phyloP scores from a whole-genome alignment of 2,113 vertebrate genomes.

The Micronycteris hirsuta region DNA sequence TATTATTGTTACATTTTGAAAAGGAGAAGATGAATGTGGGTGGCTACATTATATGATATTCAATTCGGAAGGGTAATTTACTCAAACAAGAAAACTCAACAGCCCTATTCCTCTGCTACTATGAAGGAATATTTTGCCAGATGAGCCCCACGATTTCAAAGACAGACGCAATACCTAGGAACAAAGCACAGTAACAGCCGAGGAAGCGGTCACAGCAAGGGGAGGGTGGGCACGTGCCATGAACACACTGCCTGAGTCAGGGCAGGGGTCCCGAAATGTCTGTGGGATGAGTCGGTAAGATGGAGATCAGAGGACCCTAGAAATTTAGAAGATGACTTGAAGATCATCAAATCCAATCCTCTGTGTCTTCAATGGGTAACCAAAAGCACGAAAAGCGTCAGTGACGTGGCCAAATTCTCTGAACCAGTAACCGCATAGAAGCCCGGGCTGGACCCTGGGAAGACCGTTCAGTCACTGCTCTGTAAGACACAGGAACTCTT shows the following conservation, averaged over 20 bases:
- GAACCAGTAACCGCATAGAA: neutral
- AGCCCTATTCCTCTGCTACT: neutral
- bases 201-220: neutral
- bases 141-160: neutral
- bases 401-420: neutral
- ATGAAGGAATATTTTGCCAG: neutral
- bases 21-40: neutral
- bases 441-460: neutral
- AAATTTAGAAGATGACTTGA: neutral
- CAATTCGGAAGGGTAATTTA: neutral
- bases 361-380: neutral
- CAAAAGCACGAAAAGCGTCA: neutral
- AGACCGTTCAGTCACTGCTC: neutral
- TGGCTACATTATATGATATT: neutral
- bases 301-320: neutral
- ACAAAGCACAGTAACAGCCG: neutral
- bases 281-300: neutral
- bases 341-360: neutral
- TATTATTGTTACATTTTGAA: neutral
- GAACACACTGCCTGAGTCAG: neutral
- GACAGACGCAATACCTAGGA: neutral
- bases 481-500: neutral
- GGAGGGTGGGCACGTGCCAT: accelerated
- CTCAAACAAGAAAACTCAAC: neutral
- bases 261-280: neutral